These are phyloP conservation scores for Drosophila bunnanda DNA, from an alignment of 2,888 invertebrate genomes.

Conservation along the genomic window DNA sequence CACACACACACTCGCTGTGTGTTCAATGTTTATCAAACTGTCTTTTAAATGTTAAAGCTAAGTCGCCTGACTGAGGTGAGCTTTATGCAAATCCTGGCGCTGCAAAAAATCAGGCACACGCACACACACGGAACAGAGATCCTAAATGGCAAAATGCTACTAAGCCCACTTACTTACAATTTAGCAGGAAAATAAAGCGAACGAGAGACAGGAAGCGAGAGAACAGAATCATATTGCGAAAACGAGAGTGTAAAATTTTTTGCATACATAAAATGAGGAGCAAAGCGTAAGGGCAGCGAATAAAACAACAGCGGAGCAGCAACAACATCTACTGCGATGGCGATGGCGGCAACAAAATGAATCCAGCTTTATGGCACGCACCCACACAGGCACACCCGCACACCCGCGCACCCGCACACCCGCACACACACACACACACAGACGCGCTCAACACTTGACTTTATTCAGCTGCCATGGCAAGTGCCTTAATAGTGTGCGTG, in stretches of 20 bases:
- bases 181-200: conserved; percentile 58
- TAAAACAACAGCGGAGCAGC: conserved; percentile 28
- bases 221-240: conserved; percentile 62
- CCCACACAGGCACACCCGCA: conserved; percentile 41
- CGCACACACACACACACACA: conserved; percentile 18
- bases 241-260: conserved; percentile 78
- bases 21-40: conserved; percentile 65
- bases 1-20: conserved; percentile 22
- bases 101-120: conserved; percentile 50
- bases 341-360: conserved; percentile 36
- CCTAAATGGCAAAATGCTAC: conserved; percentile 75
- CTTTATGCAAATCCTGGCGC: conserved; percentile 72
- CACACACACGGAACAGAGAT: conserved; percentile 21
- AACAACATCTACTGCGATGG: background rate
- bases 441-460: conserved; percentile 61
- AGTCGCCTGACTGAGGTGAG: conserved; percentile 62
- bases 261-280: conserved; percentile 73
- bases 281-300: conserved; percentile 41
- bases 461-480: conserved; percentile 61
- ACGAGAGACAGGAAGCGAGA: conserved; percentile 49
- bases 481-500: conserved; percentile 76
- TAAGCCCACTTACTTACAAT: conserved; percentile 80
- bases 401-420: too few species aligned
- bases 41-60: conserved; percentile 67
- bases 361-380: conserved; percentile 77